Base-by-base conservation (phyloP, 2,113 vertebrate species). In the Pseudopipra pipra region DNA sequence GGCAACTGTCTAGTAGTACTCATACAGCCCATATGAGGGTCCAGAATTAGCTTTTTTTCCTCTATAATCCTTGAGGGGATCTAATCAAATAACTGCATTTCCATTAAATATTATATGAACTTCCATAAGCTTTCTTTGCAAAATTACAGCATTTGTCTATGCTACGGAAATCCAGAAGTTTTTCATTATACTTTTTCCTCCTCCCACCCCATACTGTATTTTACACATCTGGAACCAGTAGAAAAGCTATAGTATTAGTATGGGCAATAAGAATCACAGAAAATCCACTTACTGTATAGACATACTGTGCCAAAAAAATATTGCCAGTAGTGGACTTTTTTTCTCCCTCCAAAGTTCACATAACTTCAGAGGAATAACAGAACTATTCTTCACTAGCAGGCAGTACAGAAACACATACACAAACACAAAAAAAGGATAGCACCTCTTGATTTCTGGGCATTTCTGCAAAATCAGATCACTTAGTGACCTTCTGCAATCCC, bases 141-240 rank as follows among this genome's bases (percentile, higher is more conserved):
- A 83, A 81, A 66, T 52, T 58, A 74, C 68, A 84, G 19, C 31
- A 86, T 73, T 71, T 84, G 55, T 77, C 59, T 86, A 7, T 19
- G 13, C 83, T 37, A 66, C 4, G 6, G 59, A 84, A 92, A 86
- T 71, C 20, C 80, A 84, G 41, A 89, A 92, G 87, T 83, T 95
- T 96, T 77, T 49, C 84, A 90, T 95, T 95, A 95, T 4, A 35
- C 18, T 39, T 86, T 67, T 92, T 33, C 55, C 62, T 84, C 35
- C 27, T 75, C 51, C 62, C 28, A 80, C 30, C 22, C 43, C 30
- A 46, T 59, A 72, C 49, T 71, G 58, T 35, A 67, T 75, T 92
- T 90, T 90, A 65, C 46, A 87, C 86, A 88, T 87, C 73, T 93
- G 91, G 76, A 84, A 92, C 14, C 49, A 79, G 85, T 96, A 79